Conservation (phyloP, 2,113 vertebrate species). For the Perca flavescens region DNA sequence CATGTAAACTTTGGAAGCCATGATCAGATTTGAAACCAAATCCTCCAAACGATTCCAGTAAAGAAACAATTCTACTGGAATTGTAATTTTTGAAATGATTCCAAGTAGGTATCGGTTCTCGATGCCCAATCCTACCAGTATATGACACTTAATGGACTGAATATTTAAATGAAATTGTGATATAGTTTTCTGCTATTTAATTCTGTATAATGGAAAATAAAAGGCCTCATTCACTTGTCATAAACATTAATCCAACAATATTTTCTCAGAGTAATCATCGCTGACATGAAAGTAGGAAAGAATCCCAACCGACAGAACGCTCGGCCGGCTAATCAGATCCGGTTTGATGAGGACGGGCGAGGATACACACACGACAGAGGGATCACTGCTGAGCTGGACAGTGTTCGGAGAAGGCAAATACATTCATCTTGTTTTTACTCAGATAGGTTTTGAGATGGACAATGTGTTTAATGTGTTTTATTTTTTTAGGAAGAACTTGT, state of each 20-base stretch:
- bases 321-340: slow-evolving; percentile 77
- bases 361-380: slow-evolving; percentile 61
- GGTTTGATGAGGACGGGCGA: slow-evolving; percentile 86
- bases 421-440: not conserved
- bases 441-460: not conserved
- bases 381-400: slow-evolving; percentile 44
- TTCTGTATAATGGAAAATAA: not conserved
- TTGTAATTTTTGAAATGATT: no score
- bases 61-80: no score
- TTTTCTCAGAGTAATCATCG: slow-evolving; percentile 86
- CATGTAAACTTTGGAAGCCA: no score
- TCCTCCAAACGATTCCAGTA: no score
- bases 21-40: no score
- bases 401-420: slow-evolving; percentile 78
- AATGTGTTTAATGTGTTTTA: not conserved
- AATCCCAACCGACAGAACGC: slow-evolving; percentile 34
- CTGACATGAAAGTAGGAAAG: slow-evolving; percentile 89
- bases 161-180: not conserved
- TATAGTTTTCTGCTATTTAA: not conserved
- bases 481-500: slow-evolving; percentile 78
- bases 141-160: not conserved
- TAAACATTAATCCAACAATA: not conserved
- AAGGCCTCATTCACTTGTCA: not conserved
- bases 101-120: no score
- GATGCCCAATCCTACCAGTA: not conserved